Base-by-base conservation (phyloP, 1,140 invertebrate species). In the Drosophila simulans region DNA sequence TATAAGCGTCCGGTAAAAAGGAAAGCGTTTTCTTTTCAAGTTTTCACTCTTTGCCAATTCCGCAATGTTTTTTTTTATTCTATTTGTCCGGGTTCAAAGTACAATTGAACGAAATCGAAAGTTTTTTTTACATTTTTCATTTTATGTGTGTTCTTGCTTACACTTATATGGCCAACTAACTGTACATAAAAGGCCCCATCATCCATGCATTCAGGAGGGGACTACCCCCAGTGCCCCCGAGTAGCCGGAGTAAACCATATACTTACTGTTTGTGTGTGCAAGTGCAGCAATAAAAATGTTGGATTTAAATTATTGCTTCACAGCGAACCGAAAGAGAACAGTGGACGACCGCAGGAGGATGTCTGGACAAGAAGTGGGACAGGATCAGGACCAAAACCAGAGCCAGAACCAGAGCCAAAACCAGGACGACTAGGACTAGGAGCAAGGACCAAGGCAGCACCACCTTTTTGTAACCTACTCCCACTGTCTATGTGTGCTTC, bases 251-350 rank as follows among this genome's bases (percentile, higher is more conserved):
- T 8, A n/a, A 4, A 8, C 8, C 60, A 66, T 58, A 82, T 76
- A 63, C 66, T 40, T 70, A 70, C 64, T 68, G 62, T 68, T 54
- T 55, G 63, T 76, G 55, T 66, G 76, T 84, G 80, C 60, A 63
- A 77, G 80, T 89, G 80, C 75, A 69, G 84, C 85, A 88, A 89
- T 89, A 89, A 89, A 88, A 88, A 88, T 88, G 84, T 84, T 89
- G 72, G 84, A 84, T 78, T 89, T 88, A 89, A 89, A 84, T 88
- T 88, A 89, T 88, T 88, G 80, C 84, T 84, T 73, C 64, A 86
- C 82, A 80, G 70, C 62, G 76, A 89, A 76, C 68, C 79, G 73
- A 83, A 77, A 73, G 84, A 71, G 68, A 64, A 52, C 46, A 69
- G 54, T 57, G 65, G 51, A 83, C 57, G 68, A 84, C 84, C 84